These are phyloP conservation scores for Acheta domesticus DNA, from an alignment of 2,888 invertebrate species.

Conservation along the genomic window DNA sequence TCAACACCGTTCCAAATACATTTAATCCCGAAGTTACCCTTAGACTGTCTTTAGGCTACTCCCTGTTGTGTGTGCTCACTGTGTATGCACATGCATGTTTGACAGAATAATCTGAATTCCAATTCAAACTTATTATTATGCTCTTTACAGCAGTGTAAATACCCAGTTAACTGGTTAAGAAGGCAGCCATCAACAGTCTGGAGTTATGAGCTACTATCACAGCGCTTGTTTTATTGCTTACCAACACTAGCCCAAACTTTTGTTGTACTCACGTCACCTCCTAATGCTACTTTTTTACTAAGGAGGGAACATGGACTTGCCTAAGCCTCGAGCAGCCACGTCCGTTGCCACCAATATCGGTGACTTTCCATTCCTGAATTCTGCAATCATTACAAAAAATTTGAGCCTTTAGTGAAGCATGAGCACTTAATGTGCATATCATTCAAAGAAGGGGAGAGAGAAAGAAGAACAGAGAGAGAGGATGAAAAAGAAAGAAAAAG, in stretches of 20 bases:
- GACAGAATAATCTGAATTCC: too few species aligned
- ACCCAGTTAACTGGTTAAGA: not conserved
- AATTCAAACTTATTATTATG: too few species aligned
- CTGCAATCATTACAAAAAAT: constrained; percentile 56
- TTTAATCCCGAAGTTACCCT: too few species aligned
- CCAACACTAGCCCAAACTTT: constrained; percentile 19
- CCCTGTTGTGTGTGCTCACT: too few species aligned
- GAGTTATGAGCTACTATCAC: constrained; percentile 30
- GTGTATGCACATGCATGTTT: too few species aligned
- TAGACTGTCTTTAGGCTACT: too few species aligned
- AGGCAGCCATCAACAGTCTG: constrained; percentile 32
- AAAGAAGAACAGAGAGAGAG: not conserved
- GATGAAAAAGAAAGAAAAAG: too few species aligned
- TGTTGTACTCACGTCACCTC: constrained; percentile 24
- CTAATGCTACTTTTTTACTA: constrained; percentile 20
- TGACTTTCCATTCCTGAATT: constrained; percentile 78
- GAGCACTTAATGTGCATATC: too few species aligned
- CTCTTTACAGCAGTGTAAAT: too few species aligned
- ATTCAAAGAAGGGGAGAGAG: constrained; percentile 37
- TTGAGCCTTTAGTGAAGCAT: too few species aligned
- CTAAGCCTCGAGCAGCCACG: constrained; percentile 89
- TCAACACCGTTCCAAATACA: too few species aligned
- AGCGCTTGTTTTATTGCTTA: constrained; percentile 21
- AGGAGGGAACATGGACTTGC: constrained; percentile 55
- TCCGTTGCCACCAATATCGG: constrained; percentile 92